Percentiles rank a stretch among this genome's conserved stretches.
Evolutionary conservation across 2,888 invertebrate genomes (phyloP).

Genomic region (Nomada goodeniana): DNA sequence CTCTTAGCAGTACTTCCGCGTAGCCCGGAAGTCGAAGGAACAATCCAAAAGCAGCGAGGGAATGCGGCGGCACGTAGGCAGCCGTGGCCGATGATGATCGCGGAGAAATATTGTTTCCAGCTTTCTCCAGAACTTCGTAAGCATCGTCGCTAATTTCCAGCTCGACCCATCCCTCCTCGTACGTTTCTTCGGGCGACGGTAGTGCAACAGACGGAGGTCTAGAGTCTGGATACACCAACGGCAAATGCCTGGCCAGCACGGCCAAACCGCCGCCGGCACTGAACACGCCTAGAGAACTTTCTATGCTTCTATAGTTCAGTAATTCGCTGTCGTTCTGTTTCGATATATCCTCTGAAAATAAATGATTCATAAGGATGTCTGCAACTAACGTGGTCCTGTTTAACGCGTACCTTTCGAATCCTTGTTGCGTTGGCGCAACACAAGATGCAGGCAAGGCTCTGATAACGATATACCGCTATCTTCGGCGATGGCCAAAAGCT

Average conservation of each 20-base stretch:
- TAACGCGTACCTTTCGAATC: slow-evolving; percentile 77
- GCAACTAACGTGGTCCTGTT: not conserved
- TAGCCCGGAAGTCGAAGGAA: slow-evolving; percentile 96
- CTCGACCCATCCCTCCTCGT: slow-evolving; percentile 87
- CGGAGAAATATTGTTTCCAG: slow-evolving; percentile 82
- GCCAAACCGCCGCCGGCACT: slow-evolving; percentile 95
- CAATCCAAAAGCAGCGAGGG: slow-evolving; percentile 95
- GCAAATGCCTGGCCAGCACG: slow-evolving; percentile 94
- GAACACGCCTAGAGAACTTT: slow-evolving; percentile 92
- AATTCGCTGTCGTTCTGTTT: slow-evolving; percentile 76
- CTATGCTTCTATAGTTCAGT: slow-evolving; percentile 79
- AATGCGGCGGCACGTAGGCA: slow-evolving; percentile 94
- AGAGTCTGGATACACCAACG: slow-evolving; percentile 93
- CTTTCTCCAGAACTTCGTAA: slow-evolving; percentile 86
- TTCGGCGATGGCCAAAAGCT: slow-evolving; percentile 86
- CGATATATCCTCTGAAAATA: slow-evolving; percentile 72
- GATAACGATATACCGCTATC: slow-evolving; percentile 85
- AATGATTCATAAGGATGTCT: not conserved
- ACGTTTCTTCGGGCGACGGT: slow-evolving; percentile 85
- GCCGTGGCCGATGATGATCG: slow-evolving; percentile 85
- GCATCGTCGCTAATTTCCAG: slow-evolving; percentile 87
- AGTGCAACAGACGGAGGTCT: slow-evolving; percentile 87
- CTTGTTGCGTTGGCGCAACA: slow-evolving; percentile 79
- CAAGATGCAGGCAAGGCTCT: slow-evolving; percentile 84
- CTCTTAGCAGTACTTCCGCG: slow-evolving; percentile 93